These are phyloP conservation scores for Brassicogethes aeneus DNA, from an alignment of 2,888 invertebrate species.

Conservation along the genomic window DNA sequence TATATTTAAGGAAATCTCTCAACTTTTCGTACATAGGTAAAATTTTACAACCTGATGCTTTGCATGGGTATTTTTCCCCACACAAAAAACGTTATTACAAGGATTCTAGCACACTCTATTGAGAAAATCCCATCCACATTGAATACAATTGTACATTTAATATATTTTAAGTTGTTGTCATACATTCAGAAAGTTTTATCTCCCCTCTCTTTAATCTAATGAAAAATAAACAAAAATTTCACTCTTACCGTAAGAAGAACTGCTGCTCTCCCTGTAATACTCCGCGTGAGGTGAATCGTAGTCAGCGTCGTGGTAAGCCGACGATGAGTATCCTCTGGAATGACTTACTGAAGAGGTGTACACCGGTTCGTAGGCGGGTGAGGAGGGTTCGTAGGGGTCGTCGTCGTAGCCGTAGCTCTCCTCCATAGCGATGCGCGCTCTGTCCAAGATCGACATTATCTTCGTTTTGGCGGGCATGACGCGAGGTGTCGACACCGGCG, in stretches of 20 bases:
- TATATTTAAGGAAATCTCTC: too few relatives aligned
- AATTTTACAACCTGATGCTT: too few relatives aligned
- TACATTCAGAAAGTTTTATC: too few relatives aligned
- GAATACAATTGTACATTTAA: too few relatives aligned
- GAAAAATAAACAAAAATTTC: too few relatives aligned
- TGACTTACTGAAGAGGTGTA: conserved; percentile 26
- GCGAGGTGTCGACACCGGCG: conserved; percentile 43
- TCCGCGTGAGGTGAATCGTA: conserved; percentile 37
- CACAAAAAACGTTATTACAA: too few relatives aligned
- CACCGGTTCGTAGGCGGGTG: conserved; percentile 27
- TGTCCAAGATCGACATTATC: conserved; percentile 75
- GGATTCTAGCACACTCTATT: too few relatives aligned
- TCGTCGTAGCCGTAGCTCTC: conserved; percentile 60
- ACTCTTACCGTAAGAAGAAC: conserved; percentile 27
- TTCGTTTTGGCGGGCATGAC: conserved; percentile 64
- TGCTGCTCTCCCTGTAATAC: conserved; percentile 44
- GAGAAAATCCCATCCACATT: too few relatives aligned
- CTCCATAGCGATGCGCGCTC: conserved; percentile 76
- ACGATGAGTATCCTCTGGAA: conserved; percentile 6
- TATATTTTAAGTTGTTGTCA: too few relatives aligned
- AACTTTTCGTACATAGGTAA: too few relatives aligned
- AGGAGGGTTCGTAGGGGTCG: conserved; percentile 29
- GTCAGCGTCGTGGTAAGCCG: conserved; percentile 20
- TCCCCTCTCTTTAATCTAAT: too few relatives aligned
- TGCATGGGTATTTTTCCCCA: too few relatives aligned